These are phyloP conservation scores for Drosophila repletoides DNA, from an alignment of 1,140 invertebrate species.

Conservation along the genomic window DNA sequence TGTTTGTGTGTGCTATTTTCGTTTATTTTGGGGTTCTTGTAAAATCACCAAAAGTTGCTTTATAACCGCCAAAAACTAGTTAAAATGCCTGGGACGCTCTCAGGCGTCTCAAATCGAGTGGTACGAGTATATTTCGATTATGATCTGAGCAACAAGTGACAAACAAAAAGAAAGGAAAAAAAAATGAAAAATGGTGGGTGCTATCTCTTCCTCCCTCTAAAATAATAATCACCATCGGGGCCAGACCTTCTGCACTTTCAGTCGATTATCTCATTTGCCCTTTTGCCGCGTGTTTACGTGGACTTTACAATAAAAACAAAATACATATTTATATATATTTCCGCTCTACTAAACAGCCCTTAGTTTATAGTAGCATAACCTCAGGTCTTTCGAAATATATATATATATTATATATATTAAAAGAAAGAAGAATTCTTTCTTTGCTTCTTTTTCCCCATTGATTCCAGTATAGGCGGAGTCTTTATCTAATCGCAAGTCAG, in stretches of 20 bases:
- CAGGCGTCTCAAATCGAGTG: constrained; percentile 12
- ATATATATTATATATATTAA: too few species aligned
- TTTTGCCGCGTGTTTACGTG: not conserved
- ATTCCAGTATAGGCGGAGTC: not conserved
- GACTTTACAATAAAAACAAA: not conserved
- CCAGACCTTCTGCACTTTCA: constrained; percentile 21
- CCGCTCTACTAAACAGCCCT: constrained; percentile 40
- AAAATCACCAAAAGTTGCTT: constrained; percentile 24
- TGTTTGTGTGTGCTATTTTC: constrained; percentile 40
- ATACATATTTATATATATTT: constrained; percentile 24
- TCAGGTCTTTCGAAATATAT: too few species aligned
- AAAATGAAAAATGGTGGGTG: constrained; percentile 53
- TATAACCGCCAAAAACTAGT: constrained; percentile 11
- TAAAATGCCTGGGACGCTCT: constrained; percentile 33
- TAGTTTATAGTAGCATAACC: not conserved
- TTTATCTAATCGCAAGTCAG: constrained; percentile 52
- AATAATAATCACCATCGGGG: too few species aligned
- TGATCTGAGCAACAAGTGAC: constrained; percentile 34
- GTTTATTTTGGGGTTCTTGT: constrained; percentile 28
- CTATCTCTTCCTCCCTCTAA: not conserved
- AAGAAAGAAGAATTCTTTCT: not conserved
- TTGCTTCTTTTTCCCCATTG: constrained; percentile 5
- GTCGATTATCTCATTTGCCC: not conserved
- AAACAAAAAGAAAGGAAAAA: constrained; percentile 31
- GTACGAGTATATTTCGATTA: constrained; percentile 16